phyloP scores from a whole-genome alignment of 2,113 vertebrate genomes.

The Nicator chloris region DNA sequence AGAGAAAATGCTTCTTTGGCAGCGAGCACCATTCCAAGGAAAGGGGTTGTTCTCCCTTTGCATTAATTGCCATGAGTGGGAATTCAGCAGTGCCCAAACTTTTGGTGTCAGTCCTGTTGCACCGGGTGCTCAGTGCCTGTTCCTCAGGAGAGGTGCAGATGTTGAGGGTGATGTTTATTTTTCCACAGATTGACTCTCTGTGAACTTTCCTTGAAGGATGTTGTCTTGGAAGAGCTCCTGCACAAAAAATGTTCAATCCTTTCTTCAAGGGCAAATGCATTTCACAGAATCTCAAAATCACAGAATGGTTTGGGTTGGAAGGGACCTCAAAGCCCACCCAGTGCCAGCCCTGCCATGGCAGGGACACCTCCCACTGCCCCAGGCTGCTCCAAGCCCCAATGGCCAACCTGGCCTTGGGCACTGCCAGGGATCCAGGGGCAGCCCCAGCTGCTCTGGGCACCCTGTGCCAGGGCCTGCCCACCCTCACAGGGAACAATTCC shows the following conservation, averaged over 20 bases:
- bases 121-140: background rate
- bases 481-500: background rate
- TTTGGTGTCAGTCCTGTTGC: background rate
- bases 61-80: background rate
- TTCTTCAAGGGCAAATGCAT: background rate
- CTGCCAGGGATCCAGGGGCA: background rate
- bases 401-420: background rate
- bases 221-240: background rate
- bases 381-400: background rate
- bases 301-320: background rate
- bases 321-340: accelerated
- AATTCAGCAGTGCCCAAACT: background rate
- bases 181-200: background rate
- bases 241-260: background rate
- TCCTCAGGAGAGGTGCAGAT: background rate
- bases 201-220: background rate
- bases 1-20: background rate
- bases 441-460: background rate
- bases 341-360: background rate
- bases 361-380: background rate
- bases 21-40: background rate
- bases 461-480: background rate
- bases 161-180: background rate
- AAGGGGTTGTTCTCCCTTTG: background rate
- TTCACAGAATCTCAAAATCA: background rate